Evolutionary conservation across 1,140 invertebrate species (phyloP).

Genomic region (Hycleus phaleratus): DNA sequence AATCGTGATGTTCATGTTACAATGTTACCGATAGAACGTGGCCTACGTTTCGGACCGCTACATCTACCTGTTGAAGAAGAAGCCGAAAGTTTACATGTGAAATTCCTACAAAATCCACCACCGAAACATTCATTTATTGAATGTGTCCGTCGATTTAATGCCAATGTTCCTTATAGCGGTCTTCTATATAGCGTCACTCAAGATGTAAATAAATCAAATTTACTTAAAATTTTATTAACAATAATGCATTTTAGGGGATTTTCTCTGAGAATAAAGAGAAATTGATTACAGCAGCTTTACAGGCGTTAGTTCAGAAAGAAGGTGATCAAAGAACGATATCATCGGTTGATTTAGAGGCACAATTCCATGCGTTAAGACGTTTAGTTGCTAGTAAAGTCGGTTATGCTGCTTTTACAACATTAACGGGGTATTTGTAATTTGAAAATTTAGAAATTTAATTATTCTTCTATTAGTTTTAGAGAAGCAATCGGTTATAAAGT

Average conservation of each 20-base stretch:
- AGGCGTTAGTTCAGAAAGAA: conserved; percentile 65
- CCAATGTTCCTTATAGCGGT: conserved; percentile 96
- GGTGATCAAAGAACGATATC: conserved; percentile 53
- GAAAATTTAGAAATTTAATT: conserved; percentile 8
- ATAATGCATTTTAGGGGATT: conserved; percentile 59
- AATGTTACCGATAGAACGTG: conserved; percentile 72
- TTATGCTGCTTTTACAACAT: conserved; percentile 89
- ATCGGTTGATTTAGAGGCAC: conserved; percentile 73
- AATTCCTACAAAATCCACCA: conserved; percentile 66
- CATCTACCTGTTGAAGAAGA: conserved; percentile 88
- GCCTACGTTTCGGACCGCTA: conserved; percentile 82
- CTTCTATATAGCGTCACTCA: conserved; percentile 91
- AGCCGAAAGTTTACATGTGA: conserved; percentile 81
- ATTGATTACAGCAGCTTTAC: conserved; percentile 75
- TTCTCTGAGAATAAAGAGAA: conserved; percentile 99
- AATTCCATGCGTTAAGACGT: conserved; percentile 89
- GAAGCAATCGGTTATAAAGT: conserved; percentile 90
- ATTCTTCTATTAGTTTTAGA: conserved; percentile 61
- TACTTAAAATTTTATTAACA: not conserved
- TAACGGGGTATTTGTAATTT: conserved; percentile 60
- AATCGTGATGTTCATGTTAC: conserved; percentile 96
- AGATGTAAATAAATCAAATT: conserved; percentile 65
- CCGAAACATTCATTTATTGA: conserved; percentile 49
- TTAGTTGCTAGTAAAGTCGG: conserved; percentile 96
- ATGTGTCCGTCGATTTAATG: conserved; percentile 88